Percentiles rank a stretch among this genome's conserved stretches.
Conservation (phyloP, 2,888 invertebrate species). For the Melanargia galathea region DNA sequence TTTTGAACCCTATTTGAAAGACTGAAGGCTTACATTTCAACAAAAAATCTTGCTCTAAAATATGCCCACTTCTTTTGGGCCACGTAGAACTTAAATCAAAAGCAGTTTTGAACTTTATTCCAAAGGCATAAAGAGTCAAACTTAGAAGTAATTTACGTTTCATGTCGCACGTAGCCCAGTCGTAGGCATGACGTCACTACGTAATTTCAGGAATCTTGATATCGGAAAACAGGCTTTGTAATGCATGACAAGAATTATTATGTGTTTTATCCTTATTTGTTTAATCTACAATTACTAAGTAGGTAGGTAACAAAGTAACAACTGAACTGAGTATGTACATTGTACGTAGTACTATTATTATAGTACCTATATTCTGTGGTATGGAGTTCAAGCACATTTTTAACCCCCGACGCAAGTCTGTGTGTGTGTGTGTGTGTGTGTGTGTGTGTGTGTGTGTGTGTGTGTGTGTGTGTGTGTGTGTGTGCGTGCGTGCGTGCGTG, state of each 20-base stretch:
- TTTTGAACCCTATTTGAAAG: not conserved
- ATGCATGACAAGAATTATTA: conserved; percentile 24
- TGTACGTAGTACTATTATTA: too few relatives aligned
- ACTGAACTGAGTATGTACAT: too few relatives aligned
- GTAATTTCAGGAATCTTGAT: conserved; percentile 15
- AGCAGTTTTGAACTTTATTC: not conserved
- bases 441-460: too few relatives aligned
- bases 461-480: too few relatives aligned
- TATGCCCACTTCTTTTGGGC: not conserved
- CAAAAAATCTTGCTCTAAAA: not conserved
- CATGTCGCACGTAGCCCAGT: conserved; percentile 25
- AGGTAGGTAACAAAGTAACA: too few relatives aligned
- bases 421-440: too few relatives aligned
- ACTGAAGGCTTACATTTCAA: not conserved
- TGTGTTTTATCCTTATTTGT: conserved; percentile 1
- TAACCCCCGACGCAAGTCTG: too few relatives aligned
- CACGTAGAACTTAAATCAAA: not conserved
- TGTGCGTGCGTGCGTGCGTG: too few relatives aligned
- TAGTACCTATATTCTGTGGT: too few relatives aligned
- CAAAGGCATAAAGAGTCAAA: not conserved
- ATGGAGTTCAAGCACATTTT: too few relatives aligned
- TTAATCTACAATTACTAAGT: not conserved
- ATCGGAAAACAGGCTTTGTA: conserved; percentile 16
- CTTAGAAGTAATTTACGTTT: conserved; percentile 12
- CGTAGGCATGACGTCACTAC: conserved; percentile 22